phyloP scores from a whole-genome alignment of 2,888 invertebrate species.

The Drosophila subquinaria region DNA sequence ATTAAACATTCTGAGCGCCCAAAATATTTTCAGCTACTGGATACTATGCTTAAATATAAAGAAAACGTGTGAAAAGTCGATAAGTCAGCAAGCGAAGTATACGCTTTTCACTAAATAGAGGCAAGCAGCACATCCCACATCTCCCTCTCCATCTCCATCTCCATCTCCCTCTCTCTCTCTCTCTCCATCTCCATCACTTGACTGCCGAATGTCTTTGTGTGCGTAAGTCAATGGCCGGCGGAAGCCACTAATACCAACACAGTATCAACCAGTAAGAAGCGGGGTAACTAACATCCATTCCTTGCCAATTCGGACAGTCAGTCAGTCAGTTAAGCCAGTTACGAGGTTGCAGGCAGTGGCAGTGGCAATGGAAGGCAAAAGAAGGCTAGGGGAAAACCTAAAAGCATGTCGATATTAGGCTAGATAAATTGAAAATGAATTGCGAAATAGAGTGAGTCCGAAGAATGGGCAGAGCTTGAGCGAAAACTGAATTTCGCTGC shows the following conservation, averaged over 20 bases:
- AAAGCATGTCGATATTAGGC: slow-evolving; percentile 81
- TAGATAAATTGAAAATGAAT: slow-evolving; percentile 81
- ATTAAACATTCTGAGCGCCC: no score
- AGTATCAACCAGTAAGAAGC: slow-evolving; percentile 3
- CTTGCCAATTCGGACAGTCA: slow-evolving; percentile 42
- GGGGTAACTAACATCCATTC: slow-evolving; percentile 29
- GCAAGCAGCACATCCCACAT: slow-evolving; percentile 9
- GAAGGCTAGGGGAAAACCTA: slow-evolving; percentile 47
- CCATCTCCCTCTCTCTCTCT: not conserved
- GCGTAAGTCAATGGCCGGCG: slow-evolving; percentile 45
- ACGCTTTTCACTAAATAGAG: slow-evolving; percentile 39
- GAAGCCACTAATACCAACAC: slow-evolving; percentile 10
- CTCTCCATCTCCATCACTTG: slow-evolving; percentile 2
- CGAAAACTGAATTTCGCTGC: slow-evolving; percentile 43
- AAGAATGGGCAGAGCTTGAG: slow-evolving; percentile 8
- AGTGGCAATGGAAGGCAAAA: not conserved
- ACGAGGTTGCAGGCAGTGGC: slow-evolving; percentile 30
- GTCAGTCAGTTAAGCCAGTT: slow-evolving; percentile 61
- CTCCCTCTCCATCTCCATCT: not conserved
- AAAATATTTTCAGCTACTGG: no score
- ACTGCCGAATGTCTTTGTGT: slow-evolving; percentile 6
- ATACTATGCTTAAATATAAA: not conserved
- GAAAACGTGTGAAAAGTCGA: slow-evolving; percentile 49
- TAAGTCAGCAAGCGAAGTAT: slow-evolving; percentile 53
- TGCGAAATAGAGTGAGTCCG: slow-evolving; percentile 59